Conservation (phyloP, 2,113 vertebrate species). For the Festucalex cinctus region DNA sequence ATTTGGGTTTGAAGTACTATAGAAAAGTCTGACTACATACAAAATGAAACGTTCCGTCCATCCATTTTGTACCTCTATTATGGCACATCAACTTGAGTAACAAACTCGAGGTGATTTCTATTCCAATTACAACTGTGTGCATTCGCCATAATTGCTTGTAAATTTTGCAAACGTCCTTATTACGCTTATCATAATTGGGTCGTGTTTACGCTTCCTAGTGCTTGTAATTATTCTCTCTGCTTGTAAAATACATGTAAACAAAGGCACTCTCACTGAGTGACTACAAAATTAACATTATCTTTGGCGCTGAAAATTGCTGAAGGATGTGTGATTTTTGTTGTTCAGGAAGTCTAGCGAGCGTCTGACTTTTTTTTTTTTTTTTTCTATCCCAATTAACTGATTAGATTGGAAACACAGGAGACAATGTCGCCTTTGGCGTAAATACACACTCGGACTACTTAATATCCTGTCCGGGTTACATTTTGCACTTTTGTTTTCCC, state of each 20-base stretch:
- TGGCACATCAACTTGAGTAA: background rate
- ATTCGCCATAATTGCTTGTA: background rate
- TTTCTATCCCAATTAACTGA: slow-evolving; percentile 13
- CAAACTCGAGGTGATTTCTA: background rate
- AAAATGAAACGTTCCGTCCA: too few relatives aligned
- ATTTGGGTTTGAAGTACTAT: background rate
- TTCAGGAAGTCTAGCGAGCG: slow-evolving; percentile 3
- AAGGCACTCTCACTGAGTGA: background rate
- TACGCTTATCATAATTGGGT: background rate
- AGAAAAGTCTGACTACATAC: too few relatives aligned
- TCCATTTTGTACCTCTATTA: too few relatives aligned
- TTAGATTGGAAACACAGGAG: slow-evolving; percentile 7
- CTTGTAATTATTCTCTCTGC: background rate
- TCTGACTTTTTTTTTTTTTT: slow-evolving; percentile 4
- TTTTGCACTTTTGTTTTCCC: background rate
- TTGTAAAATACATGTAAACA: background rate
- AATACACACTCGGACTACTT: slow-evolving; percentile 8
- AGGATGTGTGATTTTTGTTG: background rate
- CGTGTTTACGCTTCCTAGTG: background rate
- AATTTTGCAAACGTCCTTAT: background rate
- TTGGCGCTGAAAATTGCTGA: background rate
- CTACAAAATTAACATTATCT: background rate
- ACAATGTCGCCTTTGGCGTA: slow-evolving; percentile 7
- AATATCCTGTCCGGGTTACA: slow-evolving; percentile 25
- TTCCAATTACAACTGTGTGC: background rate